Evolutionary conservation across 1,140 invertebrate genomes (phyloP).

Genomic region (Lepidostoma basale): DNA sequence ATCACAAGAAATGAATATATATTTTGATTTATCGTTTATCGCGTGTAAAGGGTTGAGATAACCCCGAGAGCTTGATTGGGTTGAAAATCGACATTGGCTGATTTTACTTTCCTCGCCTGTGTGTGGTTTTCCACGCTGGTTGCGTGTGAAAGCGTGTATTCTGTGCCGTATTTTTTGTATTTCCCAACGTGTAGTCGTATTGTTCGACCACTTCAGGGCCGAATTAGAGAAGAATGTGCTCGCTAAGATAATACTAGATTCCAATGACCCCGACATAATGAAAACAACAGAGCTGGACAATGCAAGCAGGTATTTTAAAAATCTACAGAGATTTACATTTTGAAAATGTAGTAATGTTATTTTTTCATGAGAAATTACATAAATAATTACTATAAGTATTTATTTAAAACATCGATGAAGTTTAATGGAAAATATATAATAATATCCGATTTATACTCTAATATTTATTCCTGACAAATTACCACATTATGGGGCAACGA

Average conservation of each 20-base stretch:
- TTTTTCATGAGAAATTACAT: too few species aligned
- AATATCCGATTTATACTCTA: not conserved
- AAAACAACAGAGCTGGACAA: too few species aligned
- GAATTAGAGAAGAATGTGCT: not conserved
- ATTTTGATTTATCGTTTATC: too few species aligned
- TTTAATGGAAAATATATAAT: not conserved
- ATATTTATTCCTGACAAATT: not conserved
- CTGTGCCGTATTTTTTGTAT: constrained; percentile 35
- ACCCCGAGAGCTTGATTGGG: not conserved
- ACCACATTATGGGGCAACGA: too few species aligned
- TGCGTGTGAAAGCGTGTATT: constrained; percentile 42
- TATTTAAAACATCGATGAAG: too few species aligned
- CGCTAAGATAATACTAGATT: too few species aligned
- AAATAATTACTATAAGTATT: too few species aligned
- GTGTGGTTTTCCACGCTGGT: constrained; percentile 2
- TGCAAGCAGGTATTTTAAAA: too few species aligned
- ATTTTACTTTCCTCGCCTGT: constrained; percentile 11
- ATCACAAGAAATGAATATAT: too few species aligned
- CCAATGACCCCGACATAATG: too few species aligned
- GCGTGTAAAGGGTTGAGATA: not conserved
- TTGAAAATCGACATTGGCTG: not conserved
- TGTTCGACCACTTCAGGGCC: constrained; percentile 9
- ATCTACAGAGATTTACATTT: too few species aligned
- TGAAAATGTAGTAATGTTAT: too few species aligned
- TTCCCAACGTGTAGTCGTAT: constrained; percentile 36